A percentile compares a stretch with the other conserved stretches of the same genome.
These are phyloP conservation scores for Clarias laeviceps DNA, from an alignment of 2,797 vertebrate species.

Conservation along the genomic window DNA sequence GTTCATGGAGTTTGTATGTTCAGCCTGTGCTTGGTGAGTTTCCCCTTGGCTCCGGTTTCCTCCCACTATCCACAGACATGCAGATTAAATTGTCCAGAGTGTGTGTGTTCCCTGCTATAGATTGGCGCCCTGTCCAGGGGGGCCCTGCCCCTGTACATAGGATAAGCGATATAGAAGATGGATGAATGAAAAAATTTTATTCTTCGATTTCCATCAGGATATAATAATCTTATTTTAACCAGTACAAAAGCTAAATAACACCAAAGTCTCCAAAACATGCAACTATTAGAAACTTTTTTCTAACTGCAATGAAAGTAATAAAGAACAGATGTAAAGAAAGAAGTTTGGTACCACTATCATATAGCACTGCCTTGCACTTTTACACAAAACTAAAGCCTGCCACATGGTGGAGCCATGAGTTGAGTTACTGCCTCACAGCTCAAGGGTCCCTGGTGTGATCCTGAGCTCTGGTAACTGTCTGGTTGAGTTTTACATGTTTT, in stretches of 20 bases:
- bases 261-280: not conserved
- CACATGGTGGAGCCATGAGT: conserved; percentile 1
- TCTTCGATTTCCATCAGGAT: too few species aligned
- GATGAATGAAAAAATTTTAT: too few species aligned
- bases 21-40: too few species aligned
- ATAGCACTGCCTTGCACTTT: not conserved
- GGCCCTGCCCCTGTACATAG: too few species aligned
- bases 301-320: not conserved
- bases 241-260: not conserved
- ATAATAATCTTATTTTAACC: not conserved
- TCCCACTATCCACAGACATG: too few species aligned
- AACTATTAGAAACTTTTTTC: not conserved
- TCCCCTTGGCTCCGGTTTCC: too few species aligned
- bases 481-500: not conserved
- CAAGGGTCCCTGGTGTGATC: not conserved
- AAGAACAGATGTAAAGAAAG: not conserved
- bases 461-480: not conserved
- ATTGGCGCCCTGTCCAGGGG: too few species aligned
- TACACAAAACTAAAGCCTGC: not conserved
- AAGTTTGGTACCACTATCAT: not conserved
- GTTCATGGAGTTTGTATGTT: too few species aligned
- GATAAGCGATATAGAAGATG: too few species aligned
- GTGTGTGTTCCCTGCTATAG: too few species aligned
- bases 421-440: not conserved
- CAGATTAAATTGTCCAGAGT: too few species aligned